Percentiles rank a stretch among this genome's conserved stretches.
These are phyloP conservation scores for Euphonia xanthogaster DNA, from an alignment of 2,797 vertebrate species.

Conservation along the genomic window DNA sequence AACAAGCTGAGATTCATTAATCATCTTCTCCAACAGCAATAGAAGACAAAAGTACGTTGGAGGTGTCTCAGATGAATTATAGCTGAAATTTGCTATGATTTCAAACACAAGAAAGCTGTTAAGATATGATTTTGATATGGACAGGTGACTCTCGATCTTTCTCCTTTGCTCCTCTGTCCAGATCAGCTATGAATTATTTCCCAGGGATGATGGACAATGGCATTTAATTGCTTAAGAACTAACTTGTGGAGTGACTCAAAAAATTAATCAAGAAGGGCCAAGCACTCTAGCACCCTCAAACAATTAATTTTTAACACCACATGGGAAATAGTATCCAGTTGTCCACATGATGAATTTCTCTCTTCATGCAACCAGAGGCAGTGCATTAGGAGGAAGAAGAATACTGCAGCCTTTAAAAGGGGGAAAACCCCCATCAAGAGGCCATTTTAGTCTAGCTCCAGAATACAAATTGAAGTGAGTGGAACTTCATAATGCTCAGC, in stretches of 20 bases:
- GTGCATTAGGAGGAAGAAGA: not conserved
- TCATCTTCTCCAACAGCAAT: not conserved
- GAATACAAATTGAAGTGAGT: not conserved
- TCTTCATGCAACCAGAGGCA: not conserved
- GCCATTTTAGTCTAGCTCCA: not conserved
- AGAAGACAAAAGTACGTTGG: not conserved
- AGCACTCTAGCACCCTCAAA: not conserved
- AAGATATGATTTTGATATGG: not conserved
- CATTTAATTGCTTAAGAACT: not conserved
- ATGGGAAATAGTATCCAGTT: not conserved
- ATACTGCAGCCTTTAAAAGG: not conserved
- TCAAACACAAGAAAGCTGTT: not conserved
- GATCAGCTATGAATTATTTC: not conserved
- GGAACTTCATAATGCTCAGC: not conserved
- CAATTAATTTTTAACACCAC: not conserved
- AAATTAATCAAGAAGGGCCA: not conserved
- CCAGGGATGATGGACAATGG: not conserved
- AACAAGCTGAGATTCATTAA: not conserved
- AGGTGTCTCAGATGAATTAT: not conserved
- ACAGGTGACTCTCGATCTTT: not conserved
- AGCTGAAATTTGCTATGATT: not conserved
- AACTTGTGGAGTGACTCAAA: not conserved
- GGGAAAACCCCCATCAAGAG: not conserved
- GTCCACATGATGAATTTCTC: not conserved
- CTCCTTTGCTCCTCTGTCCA: not conserved